Conservation (phyloP, 1,140 invertebrate genomes). For the Thalassaphorura encarpata region DNA sequence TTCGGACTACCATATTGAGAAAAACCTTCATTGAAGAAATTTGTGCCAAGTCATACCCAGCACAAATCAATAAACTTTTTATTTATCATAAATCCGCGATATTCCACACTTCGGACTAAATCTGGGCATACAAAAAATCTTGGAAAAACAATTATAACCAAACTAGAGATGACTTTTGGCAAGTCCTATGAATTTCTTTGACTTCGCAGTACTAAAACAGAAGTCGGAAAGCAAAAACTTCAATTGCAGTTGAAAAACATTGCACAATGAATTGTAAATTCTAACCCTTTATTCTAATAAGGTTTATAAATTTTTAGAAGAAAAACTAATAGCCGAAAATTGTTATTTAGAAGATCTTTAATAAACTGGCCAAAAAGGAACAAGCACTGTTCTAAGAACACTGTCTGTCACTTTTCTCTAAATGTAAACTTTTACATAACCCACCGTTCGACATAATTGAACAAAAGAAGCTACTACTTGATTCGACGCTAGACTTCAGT, state of each 20-base stretch:
- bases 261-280: background rate
- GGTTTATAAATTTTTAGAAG: background rate
- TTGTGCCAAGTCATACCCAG: background rate
- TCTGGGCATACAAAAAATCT: too few relatives aligned
- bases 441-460: too few relatives aligned
- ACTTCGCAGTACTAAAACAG: background rate
- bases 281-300: background rate
- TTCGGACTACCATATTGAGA: background rate
- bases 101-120: background rate
- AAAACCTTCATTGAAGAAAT: background rate
- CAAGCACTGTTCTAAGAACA: too few relatives aligned
- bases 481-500: too few relatives aligned
- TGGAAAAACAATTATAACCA: background rate
- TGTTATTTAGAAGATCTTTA: too few relatives aligned
- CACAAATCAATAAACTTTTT: background rate
- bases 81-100: background rate
- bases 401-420: too few relatives aligned
- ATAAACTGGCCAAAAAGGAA: too few relatives aligned
- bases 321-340: background rate
- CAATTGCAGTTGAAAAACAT: too few relatives aligned
- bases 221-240: too few relatives aligned
- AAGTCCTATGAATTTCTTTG: constrained; percentile 3
- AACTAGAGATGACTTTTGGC: background rate
- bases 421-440: too few relatives aligned
- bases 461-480: too few relatives aligned